Evolutionary conservation across 2,113 vertebrate genomes (phyloP).

Genomic region (Petroica traversi): DNA sequence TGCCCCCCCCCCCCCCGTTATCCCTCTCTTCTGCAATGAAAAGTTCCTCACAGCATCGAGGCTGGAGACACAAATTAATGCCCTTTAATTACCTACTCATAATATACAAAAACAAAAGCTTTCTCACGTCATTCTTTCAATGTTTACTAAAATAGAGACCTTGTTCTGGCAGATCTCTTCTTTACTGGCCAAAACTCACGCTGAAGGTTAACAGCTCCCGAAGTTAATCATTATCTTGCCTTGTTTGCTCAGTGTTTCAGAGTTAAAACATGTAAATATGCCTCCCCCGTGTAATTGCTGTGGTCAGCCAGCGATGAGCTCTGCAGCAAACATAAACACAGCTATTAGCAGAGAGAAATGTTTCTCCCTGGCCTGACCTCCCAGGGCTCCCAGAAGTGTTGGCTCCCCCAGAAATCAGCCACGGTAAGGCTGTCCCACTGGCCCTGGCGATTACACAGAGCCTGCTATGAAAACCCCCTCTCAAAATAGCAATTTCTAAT

Average conservation of each 20-base stretch:
- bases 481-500: constrained; percentile 38
- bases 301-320: neutral
- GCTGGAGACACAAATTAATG: neutral
- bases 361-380: neutral
- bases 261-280: neutral
- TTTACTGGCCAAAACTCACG: neutral
- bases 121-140: neutral
- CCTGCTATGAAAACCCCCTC: neutral
- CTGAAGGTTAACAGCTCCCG: constrained; percentile 14
- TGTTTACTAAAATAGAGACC: constrained; percentile 24
- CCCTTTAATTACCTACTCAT: neutral
- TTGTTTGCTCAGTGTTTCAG: constrained; percentile 4
- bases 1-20: accelerated
- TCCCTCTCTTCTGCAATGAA: neutral
- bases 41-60: neutral
- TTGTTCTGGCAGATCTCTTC: constrained; percentile 7
- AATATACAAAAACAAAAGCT: neutral
- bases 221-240: constrained; percentile 45
- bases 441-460: neutral
- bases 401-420: neutral
- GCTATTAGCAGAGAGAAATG: neutral
- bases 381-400: neutral
- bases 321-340: neutral
- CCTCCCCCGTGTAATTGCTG: neutral
- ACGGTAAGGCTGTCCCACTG: neutral